phyloP scores from a whole-genome alignment of 2,797 vertebrate genomes.

The Acanthopagrus latus region DNA sequence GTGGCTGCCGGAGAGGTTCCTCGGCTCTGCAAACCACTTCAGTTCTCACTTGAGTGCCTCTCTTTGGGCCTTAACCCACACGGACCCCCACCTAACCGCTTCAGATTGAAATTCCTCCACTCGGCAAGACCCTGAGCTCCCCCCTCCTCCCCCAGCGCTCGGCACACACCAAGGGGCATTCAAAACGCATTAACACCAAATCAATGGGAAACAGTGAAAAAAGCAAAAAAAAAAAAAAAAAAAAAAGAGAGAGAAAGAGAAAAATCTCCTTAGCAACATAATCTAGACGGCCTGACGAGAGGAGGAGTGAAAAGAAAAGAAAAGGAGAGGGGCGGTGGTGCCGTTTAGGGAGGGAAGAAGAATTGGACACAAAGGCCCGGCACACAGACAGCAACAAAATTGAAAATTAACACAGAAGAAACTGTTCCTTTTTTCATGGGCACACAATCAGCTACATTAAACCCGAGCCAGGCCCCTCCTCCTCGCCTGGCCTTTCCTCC shows the following conservation, averaged over 20 bases:
- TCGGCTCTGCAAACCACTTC: slow-evolving; percentile 93
- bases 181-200: slow-evolving; percentile 99
- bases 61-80: slow-evolving; percentile 93
- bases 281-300: slow-evolving; percentile 93
- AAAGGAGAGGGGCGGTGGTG: slow-evolving; percentile 90
- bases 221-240: slow-evolving; percentile 81
- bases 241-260: slow-evolving; percentile 66
- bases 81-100: slow-evolving; percentile 92
- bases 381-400: slow-evolving; percentile 94
- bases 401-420: slow-evolving; percentile 98
- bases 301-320: slow-evolving; percentile 82
- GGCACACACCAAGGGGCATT: slow-evolving; percentile 99
- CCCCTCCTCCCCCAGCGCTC: slow-evolving; percentile 88
- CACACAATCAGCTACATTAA: slow-evolving; percentile 96
- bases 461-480: slow-evolving; percentile 76
- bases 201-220: slow-evolving; percentile 99
- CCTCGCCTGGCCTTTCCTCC: slow-evolving; percentile 28
- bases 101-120: slow-evolving; percentile 98
- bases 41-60: slow-evolving; percentile 99
- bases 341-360: slow-evolving; percentile 90
- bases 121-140: slow-evolving; percentile 90
- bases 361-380: slow-evolving; percentile 92
- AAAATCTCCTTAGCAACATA: slow-evolving; percentile 99
- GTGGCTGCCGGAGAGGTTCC: slow-evolving; percentile 78
- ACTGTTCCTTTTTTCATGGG: slow-evolving; percentile 97